Base-by-base conservation (phyloP, 2,113 vertebrate genomes). In the Ictalurus furcatus region DNA sequence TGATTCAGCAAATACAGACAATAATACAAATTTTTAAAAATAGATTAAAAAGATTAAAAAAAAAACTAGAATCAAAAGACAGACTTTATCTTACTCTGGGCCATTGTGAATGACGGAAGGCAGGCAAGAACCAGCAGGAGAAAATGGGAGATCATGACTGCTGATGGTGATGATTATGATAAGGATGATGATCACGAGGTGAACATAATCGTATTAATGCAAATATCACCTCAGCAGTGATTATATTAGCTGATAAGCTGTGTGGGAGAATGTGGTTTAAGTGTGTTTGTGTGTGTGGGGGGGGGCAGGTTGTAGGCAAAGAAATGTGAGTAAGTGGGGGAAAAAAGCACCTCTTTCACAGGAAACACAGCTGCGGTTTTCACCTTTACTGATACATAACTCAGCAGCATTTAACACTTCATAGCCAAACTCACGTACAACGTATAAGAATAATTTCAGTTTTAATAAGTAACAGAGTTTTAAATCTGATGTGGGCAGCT, bases 81-180 rank as follows among this genome's bases (percentile, higher is more conserved):
- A 14, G 78, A 80, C 48, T 16, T 7, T 54, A 80, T 80, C 78
- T 80, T 80, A 80, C 78, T 80, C 12, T 80, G 6, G 48, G 78
- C 78, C 48, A n/a, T 9, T n/a, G 78, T 54, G 78, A 56, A 80
- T 6, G 78, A 56, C 2, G 54, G 48, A n/a, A 80, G 78, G 14
- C 78, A 54, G 48, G 14, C 6, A 28, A 80, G 48, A 80, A 54
- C 28, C 78, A 80, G 78, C 28, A 80, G 48, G 78, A 54, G 48
- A 80, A 80, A 54, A 56, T 2, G 13, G 78, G 14, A 80, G 48
- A n/a, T 80, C 78, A 80, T 80, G 78, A 52, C 44, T 48, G 76
- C 76, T 54, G 76, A 56, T 52, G 74, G 74, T 52, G 48, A 80
- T 25, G 74, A 48, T 12, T 25, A 30, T 54, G 78, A n/a, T 17